These are phyloP conservation scores for Clanis bilineata DNA, from an alignment of 2,888 invertebrate species.

Conservation along the genomic window DNA sequence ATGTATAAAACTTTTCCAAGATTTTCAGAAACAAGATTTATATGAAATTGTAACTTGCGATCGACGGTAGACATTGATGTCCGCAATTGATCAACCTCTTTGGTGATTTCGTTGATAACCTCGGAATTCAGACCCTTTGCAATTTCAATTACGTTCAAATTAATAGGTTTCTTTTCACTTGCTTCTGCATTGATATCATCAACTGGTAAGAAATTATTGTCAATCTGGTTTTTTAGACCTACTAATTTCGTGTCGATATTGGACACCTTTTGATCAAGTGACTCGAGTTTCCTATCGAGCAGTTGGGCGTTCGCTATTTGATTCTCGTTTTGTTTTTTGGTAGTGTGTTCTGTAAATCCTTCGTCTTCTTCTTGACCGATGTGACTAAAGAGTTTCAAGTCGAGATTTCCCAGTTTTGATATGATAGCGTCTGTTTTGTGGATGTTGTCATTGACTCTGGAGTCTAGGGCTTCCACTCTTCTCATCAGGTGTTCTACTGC, in stretches of 20 bases:
- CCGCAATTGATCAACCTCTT: constrained; percentile 89
- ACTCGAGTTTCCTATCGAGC: constrained; percentile 85
- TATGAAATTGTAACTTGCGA: constrained; percentile 91
- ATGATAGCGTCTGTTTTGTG: constrained; percentile 93
- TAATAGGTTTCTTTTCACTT: constrained; percentile 92
- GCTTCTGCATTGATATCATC: constrained; percentile 94
- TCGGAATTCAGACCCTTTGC: constrained; percentile 92
- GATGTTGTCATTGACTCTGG: constrained; percentile 91
- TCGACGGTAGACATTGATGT: constrained; percentile 90
- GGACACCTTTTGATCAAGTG: constrained; percentile 91
- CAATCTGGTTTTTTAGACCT: constrained; percentile 90
- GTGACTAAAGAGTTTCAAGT: constrained; percentile 87
- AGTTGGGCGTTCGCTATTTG: constrained; percentile 66
- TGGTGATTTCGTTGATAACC: constrained; percentile 90
- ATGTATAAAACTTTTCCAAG: constrained; percentile 89
- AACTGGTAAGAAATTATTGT: constrained; percentile 89
- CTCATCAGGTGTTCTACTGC: constrained; percentile 94
- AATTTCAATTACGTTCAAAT: constrained; percentile 91
- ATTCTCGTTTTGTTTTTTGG: constrained; percentile 39
- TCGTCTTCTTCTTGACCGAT: constrained; percentile 64
- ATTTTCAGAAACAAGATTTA: constrained; percentile 91
- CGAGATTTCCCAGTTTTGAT: constrained; percentile 87
- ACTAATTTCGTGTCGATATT: constrained; percentile 91
- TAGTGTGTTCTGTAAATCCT: constrained; percentile 53
- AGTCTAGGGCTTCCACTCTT: constrained; percentile 91